phyloP scores from a whole-genome alignment of 1,140 invertebrate genomes.

The Drosophila bifasciata region DNA sequence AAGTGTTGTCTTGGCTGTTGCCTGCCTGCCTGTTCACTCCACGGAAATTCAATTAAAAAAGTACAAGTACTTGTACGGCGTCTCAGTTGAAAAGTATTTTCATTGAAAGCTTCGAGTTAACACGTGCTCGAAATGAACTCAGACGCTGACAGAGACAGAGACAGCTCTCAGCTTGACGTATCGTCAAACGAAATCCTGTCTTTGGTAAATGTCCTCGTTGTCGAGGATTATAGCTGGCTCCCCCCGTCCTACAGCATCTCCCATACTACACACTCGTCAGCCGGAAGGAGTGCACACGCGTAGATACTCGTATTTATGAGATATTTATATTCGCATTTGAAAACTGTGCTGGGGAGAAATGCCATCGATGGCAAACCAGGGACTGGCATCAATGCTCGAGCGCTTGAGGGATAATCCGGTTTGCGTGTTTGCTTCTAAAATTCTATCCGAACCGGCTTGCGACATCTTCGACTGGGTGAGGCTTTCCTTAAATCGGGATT shows the following conservation, averaged over 20 bases:
- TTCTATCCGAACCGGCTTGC: neutral
- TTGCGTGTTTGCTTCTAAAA: conserved; percentile 19
- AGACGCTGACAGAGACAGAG: conserved; percentile 26
- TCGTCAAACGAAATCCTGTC: conserved; percentile 61
- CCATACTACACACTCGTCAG: conserved; percentile 6
- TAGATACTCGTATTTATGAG: conserved; percentile 63
- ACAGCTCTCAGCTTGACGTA: conserved; percentile 56
- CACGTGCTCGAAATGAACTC: conserved; percentile 25
- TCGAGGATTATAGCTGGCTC: conserved; percentile 51
- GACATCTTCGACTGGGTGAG: neutral
- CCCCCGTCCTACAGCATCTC: conserved; percentile 10
- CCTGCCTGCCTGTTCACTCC: conserved; percentile 4
- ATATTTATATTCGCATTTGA: conserved; percentile 44
- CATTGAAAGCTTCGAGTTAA: conserved; percentile 29
- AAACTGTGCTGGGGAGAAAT: conserved; percentile 12
- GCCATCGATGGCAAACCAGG: conserved; percentile 38
- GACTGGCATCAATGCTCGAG: conserved; percentile 18
- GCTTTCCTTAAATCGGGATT: conserved; percentile 6
- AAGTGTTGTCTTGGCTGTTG: conserved; percentile 30
- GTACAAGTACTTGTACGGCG: conserved; percentile 18
- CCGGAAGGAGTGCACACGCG: conserved; percentile 20
- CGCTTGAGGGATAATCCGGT: conserved; percentile 35
- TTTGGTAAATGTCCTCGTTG: conserved; percentile 46
- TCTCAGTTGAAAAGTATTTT: conserved; percentile 36
- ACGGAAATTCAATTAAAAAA: conserved; percentile 57